phyloP scores from a whole-genome alignment of 2,113 vertebrate genomes.

The Myodes glareolus region DNA sequence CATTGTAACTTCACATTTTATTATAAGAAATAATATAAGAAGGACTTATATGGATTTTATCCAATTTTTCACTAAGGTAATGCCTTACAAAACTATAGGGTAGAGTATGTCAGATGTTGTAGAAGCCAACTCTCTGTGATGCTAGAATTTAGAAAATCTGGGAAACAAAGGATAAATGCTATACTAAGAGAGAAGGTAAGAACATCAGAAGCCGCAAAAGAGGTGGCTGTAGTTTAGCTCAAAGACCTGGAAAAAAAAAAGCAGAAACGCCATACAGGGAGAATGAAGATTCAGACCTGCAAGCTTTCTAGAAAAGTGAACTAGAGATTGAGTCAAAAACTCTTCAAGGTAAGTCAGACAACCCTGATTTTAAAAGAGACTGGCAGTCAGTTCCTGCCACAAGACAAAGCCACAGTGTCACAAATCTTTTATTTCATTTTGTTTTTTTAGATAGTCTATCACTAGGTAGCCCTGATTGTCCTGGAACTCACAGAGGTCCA shows the following conservation, averaged over 20 bases:
- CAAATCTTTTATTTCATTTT: neutral
- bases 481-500: neutral
- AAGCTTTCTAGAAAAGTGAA: neutral
- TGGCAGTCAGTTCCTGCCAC: neutral
- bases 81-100: slow-evolving; percentile 4
- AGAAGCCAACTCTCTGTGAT: neutral
- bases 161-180: neutral
- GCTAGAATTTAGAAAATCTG: neutral
- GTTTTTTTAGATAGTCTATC: neutral
- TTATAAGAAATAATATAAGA: neutral
- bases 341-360: neutral
- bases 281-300: neutral
- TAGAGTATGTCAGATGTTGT: neutral
- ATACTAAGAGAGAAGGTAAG: too few relatives aligned
- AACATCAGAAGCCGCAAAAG: neutral
- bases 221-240: neutral
- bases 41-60: neutral
- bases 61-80: neutral
- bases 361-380: neutral
- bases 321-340: neutral
- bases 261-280: neutral
- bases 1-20: neutral
- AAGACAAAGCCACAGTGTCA: neutral
- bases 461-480: neutral
- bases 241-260: neutral